Evolutionary conservation across 37 sponge, comb jelly and placozoan species (phyloP).

Genomic region (Spongilla lacustris): DNA sequence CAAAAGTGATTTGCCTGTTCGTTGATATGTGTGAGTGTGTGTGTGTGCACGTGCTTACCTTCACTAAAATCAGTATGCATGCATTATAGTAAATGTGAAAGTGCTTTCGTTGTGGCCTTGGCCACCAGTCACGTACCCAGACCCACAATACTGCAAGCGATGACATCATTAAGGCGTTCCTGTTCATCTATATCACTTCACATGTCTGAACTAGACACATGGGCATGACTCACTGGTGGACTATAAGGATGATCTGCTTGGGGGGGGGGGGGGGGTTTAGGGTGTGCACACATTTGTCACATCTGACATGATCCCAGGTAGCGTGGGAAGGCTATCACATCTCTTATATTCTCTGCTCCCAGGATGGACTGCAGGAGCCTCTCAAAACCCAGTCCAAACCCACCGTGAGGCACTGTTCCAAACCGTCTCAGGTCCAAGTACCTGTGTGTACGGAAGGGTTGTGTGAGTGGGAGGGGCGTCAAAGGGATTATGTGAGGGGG

Average conservation of each 20-base stretch:
- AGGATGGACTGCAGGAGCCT: slow-evolving; percentile 74
- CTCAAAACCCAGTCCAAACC: slow-evolving; percentile 96
- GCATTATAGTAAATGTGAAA: too few relatives aligned
- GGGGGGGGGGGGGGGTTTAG: neutral
- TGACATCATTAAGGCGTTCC: too few relatives aligned
- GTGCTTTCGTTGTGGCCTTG: too few relatives aligned
- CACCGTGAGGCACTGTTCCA: slow-evolving; percentile 92
- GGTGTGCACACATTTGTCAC: neutral
- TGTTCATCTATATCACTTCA: too few relatives aligned
- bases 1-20: neutral
- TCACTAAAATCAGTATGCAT: too few relatives aligned
- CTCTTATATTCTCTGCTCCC: slow-evolving; percentile 80
- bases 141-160: too few relatives aligned
- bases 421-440: slow-evolving; percentile 85
- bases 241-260: too few relatives aligned
- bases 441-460: slow-evolving; percentile 28
- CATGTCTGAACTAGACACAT: too few relatives aligned
- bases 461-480: too few relatives aligned
- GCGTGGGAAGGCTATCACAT: slow-evolving; percentile 89
- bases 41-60: neutral
- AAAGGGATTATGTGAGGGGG: too few relatives aligned
- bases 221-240: neutral
- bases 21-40: neutral
- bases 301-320: slow-evolving; percentile 77
- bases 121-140: too few relatives aligned